phyloP scores from a whole-genome alignment of 2,797 vertebrate genomes.

The Phrynocephalus vlangalii region DNA sequence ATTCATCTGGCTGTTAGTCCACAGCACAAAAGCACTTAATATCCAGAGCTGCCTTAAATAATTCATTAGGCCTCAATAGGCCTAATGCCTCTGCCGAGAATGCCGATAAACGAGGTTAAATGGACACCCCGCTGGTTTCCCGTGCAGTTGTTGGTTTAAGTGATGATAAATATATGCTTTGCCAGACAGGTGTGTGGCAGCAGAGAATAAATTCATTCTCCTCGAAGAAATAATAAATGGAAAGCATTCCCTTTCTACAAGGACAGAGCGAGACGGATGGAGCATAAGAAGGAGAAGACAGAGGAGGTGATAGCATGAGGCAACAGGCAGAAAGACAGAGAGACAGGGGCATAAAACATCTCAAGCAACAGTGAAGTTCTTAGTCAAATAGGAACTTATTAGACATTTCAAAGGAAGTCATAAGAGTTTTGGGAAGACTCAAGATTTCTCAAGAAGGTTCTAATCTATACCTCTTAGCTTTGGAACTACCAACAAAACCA shows the following conservation, averaged over 20 bases:
- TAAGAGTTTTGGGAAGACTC: background rate
- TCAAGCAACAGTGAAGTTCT: background rate
- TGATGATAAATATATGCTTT: slow-evolving; percentile 63
- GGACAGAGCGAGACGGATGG: slow-evolving; percentile 12
- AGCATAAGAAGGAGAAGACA: background rate
- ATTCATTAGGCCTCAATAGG: slow-evolving; percentile 61
- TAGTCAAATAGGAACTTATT: background rate
- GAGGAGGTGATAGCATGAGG: too few species aligned
- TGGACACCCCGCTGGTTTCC: slow-evolving; percentile 59
- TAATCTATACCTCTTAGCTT: background rate
- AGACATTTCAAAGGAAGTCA: background rate
- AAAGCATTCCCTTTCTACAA: slow-evolving; percentile 37
- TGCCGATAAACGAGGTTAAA: slow-evolving; percentile 63
- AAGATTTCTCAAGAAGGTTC: background rate
- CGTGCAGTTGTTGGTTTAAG: slow-evolving; percentile 58
- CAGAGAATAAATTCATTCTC: slow-evolving; percentile 46
- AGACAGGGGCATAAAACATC: background rate
- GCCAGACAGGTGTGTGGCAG: slow-evolving; percentile 40
- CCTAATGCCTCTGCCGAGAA: slow-evolving; percentile 56
- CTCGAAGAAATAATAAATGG: slow-evolving; percentile 42
- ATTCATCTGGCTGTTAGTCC: slow-evolving; percentile 55
- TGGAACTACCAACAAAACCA: background rate
- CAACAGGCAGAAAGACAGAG: too few species aligned
- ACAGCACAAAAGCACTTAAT: slow-evolving; percentile 59
- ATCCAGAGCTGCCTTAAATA: slow-evolving; percentile 65